Evolutionary conservation across 2,797 vertebrate species (phyloP).

Genomic region (Chelon auratus): DNA sequence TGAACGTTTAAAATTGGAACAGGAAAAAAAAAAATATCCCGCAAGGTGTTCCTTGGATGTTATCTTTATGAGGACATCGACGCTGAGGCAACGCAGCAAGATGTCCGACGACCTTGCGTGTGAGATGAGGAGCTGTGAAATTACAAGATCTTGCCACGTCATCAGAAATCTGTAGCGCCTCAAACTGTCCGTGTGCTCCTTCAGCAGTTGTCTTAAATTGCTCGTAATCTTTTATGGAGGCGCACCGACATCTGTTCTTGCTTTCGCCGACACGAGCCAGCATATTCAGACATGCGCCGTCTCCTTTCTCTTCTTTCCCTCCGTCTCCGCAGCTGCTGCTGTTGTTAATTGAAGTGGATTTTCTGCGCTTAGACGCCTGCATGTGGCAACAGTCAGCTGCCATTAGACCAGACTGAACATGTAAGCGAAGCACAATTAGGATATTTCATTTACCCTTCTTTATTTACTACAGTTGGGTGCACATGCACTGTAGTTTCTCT

Average conservation of each 20-base stretch:
- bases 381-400: conserved; percentile 35
- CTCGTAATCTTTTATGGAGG: conserved; percentile 58
- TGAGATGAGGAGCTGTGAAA: conserved; percentile 54
- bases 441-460: no score
- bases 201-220: conserved; percentile 42
- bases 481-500: not conserved
- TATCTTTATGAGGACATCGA: no score
- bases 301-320: conserved; percentile 3
- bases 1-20: no score
- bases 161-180: conserved; percentile 50
- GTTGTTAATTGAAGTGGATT: conserved; percentile 32
- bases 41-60: no score
- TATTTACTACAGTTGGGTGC: not conserved
- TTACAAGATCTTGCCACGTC: conserved; percentile 26
- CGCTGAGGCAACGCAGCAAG: not conserved
- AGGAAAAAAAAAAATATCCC: no score
- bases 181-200: conserved; percentile 40
- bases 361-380: conserved; percentile 21
- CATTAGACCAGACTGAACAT: conserved; percentile 10
- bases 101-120: conserved; percentile 8
- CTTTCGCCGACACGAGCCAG: not conserved
- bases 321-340: conserved; percentile 6
- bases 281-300: conserved; percentile 19
- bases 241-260: conserved; percentile 51
- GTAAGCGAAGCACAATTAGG: conserved; percentile 9